phyloP scores from a whole-genome alignment of 2,797 vertebrate species.

The Fistularia tabacaria region DNA sequence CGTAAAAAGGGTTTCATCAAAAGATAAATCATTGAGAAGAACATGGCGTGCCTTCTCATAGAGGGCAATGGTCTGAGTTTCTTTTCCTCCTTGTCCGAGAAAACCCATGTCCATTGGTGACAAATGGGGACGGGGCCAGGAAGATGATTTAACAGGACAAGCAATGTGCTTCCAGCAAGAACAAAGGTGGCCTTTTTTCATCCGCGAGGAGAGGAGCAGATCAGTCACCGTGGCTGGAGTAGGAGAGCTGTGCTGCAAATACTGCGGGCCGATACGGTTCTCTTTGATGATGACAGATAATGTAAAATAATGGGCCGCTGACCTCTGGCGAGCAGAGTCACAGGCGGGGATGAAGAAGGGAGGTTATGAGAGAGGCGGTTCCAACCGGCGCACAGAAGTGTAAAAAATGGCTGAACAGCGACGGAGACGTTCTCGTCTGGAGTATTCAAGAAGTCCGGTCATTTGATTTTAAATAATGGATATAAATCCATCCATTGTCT shows the following conservation, averaged over 20 bases:
- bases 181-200: constrained; percentile 41
- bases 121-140: constrained; percentile 15
- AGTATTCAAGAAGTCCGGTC: too few relatives aligned
- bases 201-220: constrained; percentile 33
- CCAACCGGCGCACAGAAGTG: constrained; percentile 18
- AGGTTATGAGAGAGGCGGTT: constrained; percentile 4
- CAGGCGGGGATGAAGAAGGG: constrained; percentile 3
- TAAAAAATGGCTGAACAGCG: background rate
- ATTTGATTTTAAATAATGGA: too few relatives aligned
- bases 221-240: constrained; percentile 37
- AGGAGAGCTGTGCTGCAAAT: constrained; percentile 18
- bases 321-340: constrained; percentile 38
- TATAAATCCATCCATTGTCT: too few relatives aligned
- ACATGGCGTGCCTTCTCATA: too few relatives aligned
- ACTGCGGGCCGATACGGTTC: constrained; percentile 22
- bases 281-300: constrained; percentile 55
- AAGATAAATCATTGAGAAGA: too few relatives aligned
- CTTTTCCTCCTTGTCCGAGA: background rate
- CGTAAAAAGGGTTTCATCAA: too few relatives aligned
- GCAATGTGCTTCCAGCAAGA: constrained; percentile 25
- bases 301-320: constrained; percentile 43
- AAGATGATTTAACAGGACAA: constrained; percentile 34
- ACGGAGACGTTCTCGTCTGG: background rate
- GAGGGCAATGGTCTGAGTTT: background rate
- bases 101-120: constrained; percentile 13